Evolutionary conservation across 2,888 invertebrate species (phyloP).

Genomic region (Bellardia bayeri): DNA sequence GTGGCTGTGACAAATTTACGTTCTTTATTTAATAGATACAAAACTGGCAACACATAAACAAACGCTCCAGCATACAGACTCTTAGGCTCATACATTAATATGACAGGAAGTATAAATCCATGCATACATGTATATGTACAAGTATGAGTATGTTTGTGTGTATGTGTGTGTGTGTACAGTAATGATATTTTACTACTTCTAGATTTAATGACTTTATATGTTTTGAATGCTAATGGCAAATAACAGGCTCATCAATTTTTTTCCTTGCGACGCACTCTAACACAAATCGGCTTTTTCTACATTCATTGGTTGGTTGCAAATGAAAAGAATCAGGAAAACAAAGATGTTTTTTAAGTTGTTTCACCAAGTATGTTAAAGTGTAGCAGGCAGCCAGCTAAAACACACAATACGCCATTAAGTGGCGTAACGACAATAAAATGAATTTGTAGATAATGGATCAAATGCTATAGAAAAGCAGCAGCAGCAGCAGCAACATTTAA

Average conservation of each 20-base stretch:
- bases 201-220: slow-evolving; percentile 83
- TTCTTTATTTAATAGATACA: slow-evolving; percentile 52
- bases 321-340: slow-evolving; percentile 21
- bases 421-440: slow-evolving; percentile 56
- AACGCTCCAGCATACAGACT: neutral
- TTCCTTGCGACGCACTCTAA: neutral
- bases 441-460: slow-evolving; percentile 78
- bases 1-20: slow-evolving; percentile 68
- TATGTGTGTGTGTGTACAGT: neutral
- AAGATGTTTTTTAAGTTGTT: slow-evolving; percentile 48
- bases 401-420: slow-evolving; percentile 54
- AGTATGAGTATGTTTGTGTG: slow-evolving; percentile 1
- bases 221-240: slow-evolving; percentile 81
- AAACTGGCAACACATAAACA: slow-evolving; percentile 12
- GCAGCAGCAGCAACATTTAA: neutral
- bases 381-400: slow-evolving; percentile 46
- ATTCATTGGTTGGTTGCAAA: neutral
- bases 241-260: slow-evolving; percentile 28
- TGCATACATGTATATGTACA: neutral
- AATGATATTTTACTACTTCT: slow-evolving; percentile 51
- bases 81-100: slow-evolving; percentile 5
- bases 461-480: slow-evolving; percentile 71
- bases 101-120: slow-evolving; percentile 5
- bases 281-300: neutral
- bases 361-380: neutral